phyloP scores from a whole-genome alignment of 2,888 invertebrate genomes.

The Cactoblastis cactorum region DNA sequence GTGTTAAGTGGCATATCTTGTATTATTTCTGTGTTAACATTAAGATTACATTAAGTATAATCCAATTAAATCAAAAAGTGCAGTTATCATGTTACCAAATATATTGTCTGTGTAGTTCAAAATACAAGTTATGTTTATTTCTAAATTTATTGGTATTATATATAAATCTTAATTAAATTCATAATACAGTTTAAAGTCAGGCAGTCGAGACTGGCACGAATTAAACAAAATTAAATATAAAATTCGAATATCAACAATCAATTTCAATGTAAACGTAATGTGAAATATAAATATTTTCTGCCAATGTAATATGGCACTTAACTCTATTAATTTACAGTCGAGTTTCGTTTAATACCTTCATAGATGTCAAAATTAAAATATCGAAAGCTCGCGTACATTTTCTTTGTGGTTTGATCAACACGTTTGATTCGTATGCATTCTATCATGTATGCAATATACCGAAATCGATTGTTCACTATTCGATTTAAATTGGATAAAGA shows the following conservation, averaged over 20 bases:
- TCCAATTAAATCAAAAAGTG: too few species aligned
- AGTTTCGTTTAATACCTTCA: neutral
- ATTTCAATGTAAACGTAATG: neutral
- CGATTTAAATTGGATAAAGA: conserved; percentile 46
- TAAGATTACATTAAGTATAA: too few species aligned
- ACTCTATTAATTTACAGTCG: neutral
- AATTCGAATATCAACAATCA: neutral
- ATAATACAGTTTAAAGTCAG: neutral
- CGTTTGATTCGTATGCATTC: conserved; percentile 51
- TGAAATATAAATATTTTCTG: neutral
- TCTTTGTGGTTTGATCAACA: conserved; percentile 44
- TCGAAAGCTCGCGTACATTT: conserved; percentile 22
- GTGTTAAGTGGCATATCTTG: too few species aligned
- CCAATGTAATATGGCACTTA: neutral
- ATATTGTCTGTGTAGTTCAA: too few species aligned
- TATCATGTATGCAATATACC: conserved; percentile 50
- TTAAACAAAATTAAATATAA: neutral
- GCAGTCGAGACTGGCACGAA: neutral
- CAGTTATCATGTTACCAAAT: too few species aligned
- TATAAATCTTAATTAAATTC: too few species aligned
- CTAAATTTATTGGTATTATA: too few species aligned
- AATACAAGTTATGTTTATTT: too few species aligned
- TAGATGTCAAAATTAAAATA: conserved; percentile 1
- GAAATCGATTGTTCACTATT: conserved; percentile 53
- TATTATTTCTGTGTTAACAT: too few species aligned